phyloP scores from a whole-genome alignment of 2,797 vertebrate species.

The Naso thynnoides region DNA sequence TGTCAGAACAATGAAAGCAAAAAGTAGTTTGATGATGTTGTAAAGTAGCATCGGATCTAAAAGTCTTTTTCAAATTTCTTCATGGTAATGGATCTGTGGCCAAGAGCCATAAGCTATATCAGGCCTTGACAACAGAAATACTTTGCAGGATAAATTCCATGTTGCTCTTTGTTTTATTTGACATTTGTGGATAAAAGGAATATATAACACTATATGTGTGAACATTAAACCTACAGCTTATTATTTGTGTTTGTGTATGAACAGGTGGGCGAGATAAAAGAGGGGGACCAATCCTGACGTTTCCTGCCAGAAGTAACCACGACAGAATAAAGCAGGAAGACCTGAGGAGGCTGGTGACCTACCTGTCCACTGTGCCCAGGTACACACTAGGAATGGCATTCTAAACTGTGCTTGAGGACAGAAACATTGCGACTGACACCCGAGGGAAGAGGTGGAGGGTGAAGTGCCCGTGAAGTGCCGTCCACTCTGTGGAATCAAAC shows the following conservation, averaged over 20 bases:
- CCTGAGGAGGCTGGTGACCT: conserved; percentile 95
- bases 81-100: no score
- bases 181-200: background rate
- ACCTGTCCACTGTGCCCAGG: conserved; percentile 98
- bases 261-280: conserved; percentile 97
- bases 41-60: no score
- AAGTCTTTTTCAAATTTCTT: no score
- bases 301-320: conserved; percentile 97
- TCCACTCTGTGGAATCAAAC: conserved; percentile 53
- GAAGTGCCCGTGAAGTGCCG: conserved; percentile 29
- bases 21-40: no score
- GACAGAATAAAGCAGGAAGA: conserved; percentile 99
- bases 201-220: background rate
- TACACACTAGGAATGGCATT: conserved; percentile 55
- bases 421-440: background rate
- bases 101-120: background rate
- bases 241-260: conserved; percentile 9
- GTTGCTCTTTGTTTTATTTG: background rate
- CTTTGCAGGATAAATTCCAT: background rate
- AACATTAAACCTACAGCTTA: background rate
- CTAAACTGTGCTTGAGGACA: background rate
- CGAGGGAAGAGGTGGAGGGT: conserved; percentile 3
- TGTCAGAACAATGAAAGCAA: no score
- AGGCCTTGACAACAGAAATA: background rate
- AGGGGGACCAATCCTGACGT: conserved; percentile 97